A percentile compares a stretch with the other conserved stretches of the same genome.
Conservation (phyloP, 2,888 invertebrate genomes). For the Cryptus viduatorius region DNA sequence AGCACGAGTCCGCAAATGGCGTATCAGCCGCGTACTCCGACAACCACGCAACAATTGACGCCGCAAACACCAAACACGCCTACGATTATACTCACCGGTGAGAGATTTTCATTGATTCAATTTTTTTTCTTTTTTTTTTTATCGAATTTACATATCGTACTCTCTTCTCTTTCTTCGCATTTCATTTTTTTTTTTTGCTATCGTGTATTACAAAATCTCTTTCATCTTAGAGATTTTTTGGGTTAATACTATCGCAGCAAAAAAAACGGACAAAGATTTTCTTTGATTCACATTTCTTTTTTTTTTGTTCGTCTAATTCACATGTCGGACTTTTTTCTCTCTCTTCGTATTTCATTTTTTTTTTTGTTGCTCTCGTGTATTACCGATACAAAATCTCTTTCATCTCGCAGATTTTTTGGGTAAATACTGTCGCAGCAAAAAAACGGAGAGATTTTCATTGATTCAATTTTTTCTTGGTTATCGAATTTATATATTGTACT, state of each 20-base stretch:
- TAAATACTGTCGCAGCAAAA: too few species aligned
- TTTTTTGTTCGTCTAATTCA: too few species aligned
- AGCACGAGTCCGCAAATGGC: slow-evolving; percentile 86
- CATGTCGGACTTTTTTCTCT: background rate
- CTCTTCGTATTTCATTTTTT: background rate
- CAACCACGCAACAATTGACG: slow-evolving; percentile 85
- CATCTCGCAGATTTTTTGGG: too few species aligned
- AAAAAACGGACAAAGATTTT: too few species aligned
- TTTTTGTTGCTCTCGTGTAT: background rate
- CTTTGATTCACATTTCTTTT: too few species aligned
- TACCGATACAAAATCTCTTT: background rate
- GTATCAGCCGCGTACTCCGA: slow-evolving; percentile 83
- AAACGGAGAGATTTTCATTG: too few species aligned
- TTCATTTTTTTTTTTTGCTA: background rate
- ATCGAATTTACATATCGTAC: slow-evolving; percentile 14
- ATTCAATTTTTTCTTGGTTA: too few species aligned
- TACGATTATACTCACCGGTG: slow-evolving; percentile 93
- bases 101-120: slow-evolving; percentile 57
- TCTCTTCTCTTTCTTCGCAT: background rate
- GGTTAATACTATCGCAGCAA: too few species aligned
- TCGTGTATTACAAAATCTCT: background rate
- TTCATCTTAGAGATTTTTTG: background rate
- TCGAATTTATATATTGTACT: too few species aligned
- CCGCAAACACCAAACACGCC: slow-evolving; percentile 91
- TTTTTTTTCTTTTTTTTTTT: background rate